Evolutionary conservation across 1,140 invertebrate genomes (phyloP).

Genomic region (Nasonia longicornis): DNA sequence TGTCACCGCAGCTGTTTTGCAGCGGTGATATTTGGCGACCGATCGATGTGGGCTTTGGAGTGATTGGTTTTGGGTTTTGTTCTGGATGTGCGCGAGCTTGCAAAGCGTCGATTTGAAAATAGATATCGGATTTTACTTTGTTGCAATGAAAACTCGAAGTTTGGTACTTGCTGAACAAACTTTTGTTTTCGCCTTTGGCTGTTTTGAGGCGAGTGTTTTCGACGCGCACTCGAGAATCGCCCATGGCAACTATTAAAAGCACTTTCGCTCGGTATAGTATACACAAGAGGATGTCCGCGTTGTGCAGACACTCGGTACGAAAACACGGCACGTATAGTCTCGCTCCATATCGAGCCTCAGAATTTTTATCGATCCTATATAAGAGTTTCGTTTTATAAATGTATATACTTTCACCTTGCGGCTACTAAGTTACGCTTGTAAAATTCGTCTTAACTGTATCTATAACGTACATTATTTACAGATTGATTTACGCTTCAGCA

Average conservation of each 20-base stretch:
- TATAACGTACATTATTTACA: neutral
- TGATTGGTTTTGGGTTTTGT: too few relatives aligned
- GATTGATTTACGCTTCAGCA: neutral
- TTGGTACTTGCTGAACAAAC: neutral
- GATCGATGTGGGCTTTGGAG: too few relatives aligned
- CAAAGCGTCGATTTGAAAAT: too few relatives aligned
- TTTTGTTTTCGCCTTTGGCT: neutral
- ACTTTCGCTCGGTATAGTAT: neutral
- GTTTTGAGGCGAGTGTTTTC: neutral
- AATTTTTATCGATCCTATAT: neutral
- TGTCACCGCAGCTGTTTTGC: neutral
- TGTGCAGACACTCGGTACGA: neutral
- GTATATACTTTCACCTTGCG: neutral
- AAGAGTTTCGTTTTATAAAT: neutral
- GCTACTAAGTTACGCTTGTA: neutral
- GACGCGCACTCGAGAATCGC: neutral
- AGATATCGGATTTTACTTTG: too few relatives aligned
- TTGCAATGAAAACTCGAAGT: too few relatives aligned
- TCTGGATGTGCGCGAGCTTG: too few relatives aligned
- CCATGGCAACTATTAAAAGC: neutral
- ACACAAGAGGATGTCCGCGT: neutral
- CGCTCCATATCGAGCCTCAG: neutral
- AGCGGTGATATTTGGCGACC: neutral
- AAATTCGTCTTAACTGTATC: neutral
- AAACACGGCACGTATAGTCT: neutral